These are phyloP conservation scores for Brachionichthys hirsutus DNA, from an alignment of 2,113 vertebrate species.

Conservation along the genomic window DNA sequence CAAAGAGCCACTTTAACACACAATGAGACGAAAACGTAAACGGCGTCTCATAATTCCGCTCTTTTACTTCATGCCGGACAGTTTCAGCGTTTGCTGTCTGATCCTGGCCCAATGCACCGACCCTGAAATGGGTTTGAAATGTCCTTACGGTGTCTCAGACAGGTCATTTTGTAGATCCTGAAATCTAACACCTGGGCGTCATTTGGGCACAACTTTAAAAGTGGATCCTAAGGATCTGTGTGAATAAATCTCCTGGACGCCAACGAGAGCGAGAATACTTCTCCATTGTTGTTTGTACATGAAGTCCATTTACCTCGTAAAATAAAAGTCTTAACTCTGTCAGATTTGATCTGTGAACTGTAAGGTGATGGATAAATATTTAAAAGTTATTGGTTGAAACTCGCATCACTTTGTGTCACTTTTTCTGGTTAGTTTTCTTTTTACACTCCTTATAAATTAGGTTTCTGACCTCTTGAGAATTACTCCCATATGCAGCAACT, in stretches of 20 bases:
- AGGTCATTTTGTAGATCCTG: not conserved
- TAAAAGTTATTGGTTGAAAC: not conserved
- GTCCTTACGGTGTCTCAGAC: not conserved
- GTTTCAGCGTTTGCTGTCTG: constrained; percentile 1
- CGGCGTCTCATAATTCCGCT: constrained; percentile 6
- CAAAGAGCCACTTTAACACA: constrained; percentile 51
- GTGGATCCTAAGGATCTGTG: constrained; percentile 56
- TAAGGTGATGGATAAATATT: constrained; percentile 6
- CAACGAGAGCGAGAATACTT: not conserved
- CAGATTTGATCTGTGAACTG: not conserved
- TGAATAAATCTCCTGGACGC: constrained; percentile 17
- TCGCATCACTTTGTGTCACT: too few relatives aligned
- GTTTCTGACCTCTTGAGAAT: too few relatives aligned
- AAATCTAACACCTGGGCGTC: not conserved
- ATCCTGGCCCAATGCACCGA: not conserved
- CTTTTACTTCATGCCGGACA: constrained; percentile 28
- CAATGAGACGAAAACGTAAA: not conserved
- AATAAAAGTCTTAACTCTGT: too few relatives aligned
- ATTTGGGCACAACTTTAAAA: constrained; percentile 24
- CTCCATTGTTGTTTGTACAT: too few relatives aligned
- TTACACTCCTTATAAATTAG: too few relatives aligned
- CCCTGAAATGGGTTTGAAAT: constrained; percentile 2
- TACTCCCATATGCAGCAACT: too few relatives aligned
- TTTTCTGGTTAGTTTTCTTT: too few relatives aligned
- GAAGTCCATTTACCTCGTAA: too few relatives aligned